Evolutionary conservation across 2,797 vertebrate genomes (phyloP).

Genomic region (Fundulus diaphanus): DNA sequence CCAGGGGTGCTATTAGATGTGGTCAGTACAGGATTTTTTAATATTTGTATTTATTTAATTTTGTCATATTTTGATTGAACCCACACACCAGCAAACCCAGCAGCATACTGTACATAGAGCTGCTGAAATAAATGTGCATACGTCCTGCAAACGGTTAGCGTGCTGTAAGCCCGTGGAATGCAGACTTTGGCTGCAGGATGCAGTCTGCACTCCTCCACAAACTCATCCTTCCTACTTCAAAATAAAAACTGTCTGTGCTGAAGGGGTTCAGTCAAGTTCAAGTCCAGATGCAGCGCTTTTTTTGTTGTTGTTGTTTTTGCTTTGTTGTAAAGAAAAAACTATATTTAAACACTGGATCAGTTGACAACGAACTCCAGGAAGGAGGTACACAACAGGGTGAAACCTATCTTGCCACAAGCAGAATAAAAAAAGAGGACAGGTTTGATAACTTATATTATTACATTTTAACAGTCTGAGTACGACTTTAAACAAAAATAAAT

Average conservation of each 20-base stretch:
- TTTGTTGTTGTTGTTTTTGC: background rate
- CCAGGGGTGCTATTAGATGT: too few relatives aligned
- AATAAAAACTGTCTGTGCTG: conserved; percentile 47
- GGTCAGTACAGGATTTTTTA: too few relatives aligned
- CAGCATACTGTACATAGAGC: conserved; percentile 83
- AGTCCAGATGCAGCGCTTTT: conserved; percentile 44
- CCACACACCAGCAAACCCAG: conserved; percentile 52
- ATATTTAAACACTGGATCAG: background rate
- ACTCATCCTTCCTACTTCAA: conserved; percentile 39
- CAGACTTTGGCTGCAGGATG: conserved; percentile 70
- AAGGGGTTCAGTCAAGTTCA: conserved; percentile 57
- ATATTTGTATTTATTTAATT: too few relatives aligned
- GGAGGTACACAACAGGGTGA: background rate
- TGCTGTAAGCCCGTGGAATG: conserved; percentile 58
- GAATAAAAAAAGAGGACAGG: background rate
- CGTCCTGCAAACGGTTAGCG: conserved; percentile 29
- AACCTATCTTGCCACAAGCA: background rate
- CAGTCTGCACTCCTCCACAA: conserved; percentile 56
- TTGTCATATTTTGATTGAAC: conserved; percentile 41
- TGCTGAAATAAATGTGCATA: conserved; percentile 82
- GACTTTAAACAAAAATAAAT: background rate
- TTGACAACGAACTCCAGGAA: background rate
- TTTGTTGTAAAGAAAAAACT: background rate
- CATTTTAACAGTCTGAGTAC: background rate
- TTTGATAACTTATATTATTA: background rate